phyloP scores from a whole-genome alignment of 2,888 invertebrate genomes.

The Mamestra brassicae region DNA sequence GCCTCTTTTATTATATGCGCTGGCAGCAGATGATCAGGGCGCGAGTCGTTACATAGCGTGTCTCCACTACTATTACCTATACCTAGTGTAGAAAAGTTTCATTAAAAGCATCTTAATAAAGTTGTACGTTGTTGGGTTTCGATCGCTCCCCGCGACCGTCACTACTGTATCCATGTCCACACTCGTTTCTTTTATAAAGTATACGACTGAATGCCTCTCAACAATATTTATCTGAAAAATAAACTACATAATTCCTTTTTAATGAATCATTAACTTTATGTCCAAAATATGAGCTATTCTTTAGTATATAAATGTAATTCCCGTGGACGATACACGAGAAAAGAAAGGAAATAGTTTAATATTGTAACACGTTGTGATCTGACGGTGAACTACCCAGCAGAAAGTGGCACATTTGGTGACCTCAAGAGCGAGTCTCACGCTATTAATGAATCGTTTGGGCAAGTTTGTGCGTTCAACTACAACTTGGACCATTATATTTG shows the following conservation, averaged over 20 bases:
- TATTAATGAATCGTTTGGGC: slow-evolving; percentile 14
- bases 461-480: slow-evolving; percentile 22
- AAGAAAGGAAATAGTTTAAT: no score
- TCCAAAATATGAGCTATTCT: no score
- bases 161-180: background rate
- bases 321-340: background rate
- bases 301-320: no score
- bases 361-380: background rate
- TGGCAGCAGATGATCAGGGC: background rate
- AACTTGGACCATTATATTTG: slow-evolving; percentile 43
- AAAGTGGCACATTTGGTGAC: no score
- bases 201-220: background rate
- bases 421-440: background rate
- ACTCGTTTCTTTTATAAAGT: background rate
- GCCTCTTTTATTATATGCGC: slow-evolving; percentile 2
- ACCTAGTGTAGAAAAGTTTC: background rate
- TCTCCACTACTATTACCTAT: background rate
- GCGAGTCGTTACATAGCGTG: slow-evolving; percentile 3
- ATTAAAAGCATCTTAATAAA: slow-evolving; percentile 12
- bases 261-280: no score
- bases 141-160: no score
- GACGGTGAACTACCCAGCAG: background rate
- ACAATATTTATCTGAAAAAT: no score
- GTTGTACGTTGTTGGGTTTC: background rate
- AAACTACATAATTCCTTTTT: no score